Evolutionary conservation across 2,888 invertebrate genomes (phyloP), one percentile per base, ranked within the genome.

Genomic region (Cheilosia grossa): DNA sequence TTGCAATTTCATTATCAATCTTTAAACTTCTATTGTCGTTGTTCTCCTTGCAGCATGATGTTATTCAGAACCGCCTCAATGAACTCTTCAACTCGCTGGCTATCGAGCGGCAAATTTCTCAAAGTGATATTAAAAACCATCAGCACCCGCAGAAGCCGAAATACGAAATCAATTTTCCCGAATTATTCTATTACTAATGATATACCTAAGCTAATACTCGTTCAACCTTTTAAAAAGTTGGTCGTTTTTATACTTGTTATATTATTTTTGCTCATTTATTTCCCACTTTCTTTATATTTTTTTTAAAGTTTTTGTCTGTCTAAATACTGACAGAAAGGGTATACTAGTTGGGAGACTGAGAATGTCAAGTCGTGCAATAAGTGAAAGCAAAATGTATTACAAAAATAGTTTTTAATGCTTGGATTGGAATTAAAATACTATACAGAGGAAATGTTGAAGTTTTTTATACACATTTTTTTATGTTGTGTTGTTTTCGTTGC

Each of bases 151-250:
- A 91, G 79, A 92, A 92, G 87, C 96, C 96, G 86, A 94, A 96
- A 54, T 97, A 97, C 92, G 96, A 97, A 92, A 95, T 97, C 89
- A 96, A 97, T 91, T 98, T 98, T 91, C 98, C 98, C 0, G 98
- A 98, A 90, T 94, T 98, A 87, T 98, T 98, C 93, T 94, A 96
- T 69, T 96, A 96, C 91, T 95, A 91, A 92, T 13, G 56, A 74
- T 30, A 47, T 33, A n/a, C n/a, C n/a, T n/a, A 10, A 33, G 33
- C 10, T 33, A 74, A 33, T 10, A 53, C 21, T 69, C 59, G 69
- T 75, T 75, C 51, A 70, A 51, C 42, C 21, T 51, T 51, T 51
- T 51, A 2, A 13, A 4, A 37, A 13, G 37, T 37, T 54, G 58
- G 37, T 49, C 19, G 56, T 58, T 74, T 59, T 66, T 17, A 37